These are phyloP conservation scores for Candidula unifasciata DNA, from an alignment of 2,888 invertebrate genomes.

Conservation along the genomic window DNA sequence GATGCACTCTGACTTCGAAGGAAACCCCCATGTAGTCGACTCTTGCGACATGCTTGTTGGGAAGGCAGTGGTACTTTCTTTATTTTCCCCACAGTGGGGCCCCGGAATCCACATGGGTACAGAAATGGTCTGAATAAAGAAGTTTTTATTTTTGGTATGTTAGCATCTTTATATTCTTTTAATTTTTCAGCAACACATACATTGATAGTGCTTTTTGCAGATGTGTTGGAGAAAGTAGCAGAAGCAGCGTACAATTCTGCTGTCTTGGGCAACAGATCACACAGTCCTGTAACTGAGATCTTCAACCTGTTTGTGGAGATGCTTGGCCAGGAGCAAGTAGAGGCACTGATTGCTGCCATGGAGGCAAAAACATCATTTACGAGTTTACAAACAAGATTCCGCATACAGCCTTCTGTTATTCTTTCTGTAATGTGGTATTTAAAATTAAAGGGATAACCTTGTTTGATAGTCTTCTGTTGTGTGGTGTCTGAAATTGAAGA, in stretches of 20 bases:
- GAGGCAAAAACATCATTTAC: background rate
- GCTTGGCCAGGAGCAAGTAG: background rate
- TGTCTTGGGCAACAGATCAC: background rate
- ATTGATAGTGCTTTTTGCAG: background rate
- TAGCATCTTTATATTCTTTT: too few relatives aligned
- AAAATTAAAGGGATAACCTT: background rate
- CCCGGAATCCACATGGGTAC: too few relatives aligned
- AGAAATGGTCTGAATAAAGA: too few relatives aligned
- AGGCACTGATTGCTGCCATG: conserved; percentile 1
- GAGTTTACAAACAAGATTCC: conserved; percentile 4
- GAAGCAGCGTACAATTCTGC: conserved; percentile 1
- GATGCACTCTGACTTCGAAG: too few relatives aligned
- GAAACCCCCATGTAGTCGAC: too few relatives aligned
- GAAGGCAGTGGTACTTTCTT: too few relatives aligned
- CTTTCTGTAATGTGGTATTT: conserved; percentile 21
- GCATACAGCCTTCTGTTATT: background rate
- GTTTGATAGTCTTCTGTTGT: too few relatives aligned
- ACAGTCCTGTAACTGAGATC: background rate
- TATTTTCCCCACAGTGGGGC: too few relatives aligned
- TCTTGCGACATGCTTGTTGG: too few relatives aligned
- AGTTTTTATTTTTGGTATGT: too few relatives aligned
- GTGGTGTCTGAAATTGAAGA: too few relatives aligned
- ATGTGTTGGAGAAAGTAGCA: background rate
- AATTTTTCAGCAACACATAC: too few relatives aligned
- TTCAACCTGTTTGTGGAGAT: background rate